A percentile compares a stretch with the other conserved stretches of the same genome.
Conservation (phyloP, 2,888 invertebrate species). For the Steinernema hermaphroditum region DNA sequence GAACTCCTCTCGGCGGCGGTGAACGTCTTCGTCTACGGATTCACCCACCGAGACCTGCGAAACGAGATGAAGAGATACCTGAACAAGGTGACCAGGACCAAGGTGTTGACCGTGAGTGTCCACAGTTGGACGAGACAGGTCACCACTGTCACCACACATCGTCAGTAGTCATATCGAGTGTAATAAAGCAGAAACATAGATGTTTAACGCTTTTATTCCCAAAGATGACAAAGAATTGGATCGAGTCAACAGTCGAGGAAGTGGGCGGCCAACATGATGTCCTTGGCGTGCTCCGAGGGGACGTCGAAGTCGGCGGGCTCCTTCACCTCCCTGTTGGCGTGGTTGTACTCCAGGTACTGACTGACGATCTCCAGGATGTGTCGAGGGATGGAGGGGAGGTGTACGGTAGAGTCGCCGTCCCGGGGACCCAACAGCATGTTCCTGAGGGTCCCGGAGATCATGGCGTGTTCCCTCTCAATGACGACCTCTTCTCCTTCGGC, state of each 20-base stretch:
- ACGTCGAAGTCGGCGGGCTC: neutral
- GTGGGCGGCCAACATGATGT: neutral
- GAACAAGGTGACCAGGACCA: neutral
- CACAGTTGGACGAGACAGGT: neutral
- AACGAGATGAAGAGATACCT: neutral
- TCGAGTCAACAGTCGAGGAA: neutral
- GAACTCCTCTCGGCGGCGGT: neutral
- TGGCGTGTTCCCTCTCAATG: neutral
- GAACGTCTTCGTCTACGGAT: conserved; percentile 14
- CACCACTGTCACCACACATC: neutral
- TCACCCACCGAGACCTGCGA: neutral
- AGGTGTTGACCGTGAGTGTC: neutral
- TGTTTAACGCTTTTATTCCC: too few relatives aligned
- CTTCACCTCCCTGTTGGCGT: neutral
- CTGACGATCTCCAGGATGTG: neutral
- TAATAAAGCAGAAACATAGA: too few relatives aligned
- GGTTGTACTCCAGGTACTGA: neutral
- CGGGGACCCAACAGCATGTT: neutral
- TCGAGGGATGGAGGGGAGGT: neutral
- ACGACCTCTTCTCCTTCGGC: neutral
- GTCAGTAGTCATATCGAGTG: too few relatives aligned
- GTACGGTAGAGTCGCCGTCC: neutral
- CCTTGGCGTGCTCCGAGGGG: neutral
- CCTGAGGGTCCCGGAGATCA: neutral
- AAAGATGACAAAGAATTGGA: too few relatives aligned